Percentiles rank a stretch among this genome's conserved stretches.
phyloP scores from a whole-genome alignment of 2,888 invertebrate species.

The Andrena haemorrhoa region DNA sequence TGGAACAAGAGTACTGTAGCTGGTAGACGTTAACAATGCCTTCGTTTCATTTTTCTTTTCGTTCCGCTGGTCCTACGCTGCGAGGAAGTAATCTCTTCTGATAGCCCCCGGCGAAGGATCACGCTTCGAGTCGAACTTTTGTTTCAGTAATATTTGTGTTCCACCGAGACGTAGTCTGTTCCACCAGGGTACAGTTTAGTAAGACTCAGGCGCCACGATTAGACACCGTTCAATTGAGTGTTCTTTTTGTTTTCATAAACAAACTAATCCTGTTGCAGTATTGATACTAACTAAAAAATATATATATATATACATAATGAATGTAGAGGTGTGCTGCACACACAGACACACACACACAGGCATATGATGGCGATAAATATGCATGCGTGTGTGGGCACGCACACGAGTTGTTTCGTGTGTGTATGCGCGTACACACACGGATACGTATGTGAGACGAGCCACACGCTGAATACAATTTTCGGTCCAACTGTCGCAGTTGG shows the following conservation, averaged over 20 bases:
- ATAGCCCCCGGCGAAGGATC: background rate
- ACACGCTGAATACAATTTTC: conserved; percentile 72
- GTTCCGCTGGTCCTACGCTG: conserved; percentile 32
- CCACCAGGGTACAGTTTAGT: conserved; percentile 76
- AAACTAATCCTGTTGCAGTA: conserved; percentile 81
- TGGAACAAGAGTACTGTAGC: conserved; percentile 10
- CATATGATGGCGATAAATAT: conserved; percentile 40
- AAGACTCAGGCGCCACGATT: conserved; percentile 80
- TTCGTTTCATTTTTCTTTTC: background rate
- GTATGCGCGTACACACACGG: conserved; percentile 55
- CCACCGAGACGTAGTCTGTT: conserved; percentile 21
- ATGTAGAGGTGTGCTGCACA: conserved; percentile 66
- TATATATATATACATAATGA: conserved; percentile 24
- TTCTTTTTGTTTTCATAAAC: conserved; percentile 72
- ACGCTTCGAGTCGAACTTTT: conserved; percentile 32
- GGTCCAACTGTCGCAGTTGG: conserved; percentile 78
- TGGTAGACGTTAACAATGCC: conserved; percentile 21
- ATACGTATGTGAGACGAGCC: conserved; percentile 60
- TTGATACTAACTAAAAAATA: conserved; percentile 79
- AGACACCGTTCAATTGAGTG: conserved; percentile 79
- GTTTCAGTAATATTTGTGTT: background rate
- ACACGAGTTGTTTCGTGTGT: conserved; percentile 60
- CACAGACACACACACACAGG: conserved; percentile 56
- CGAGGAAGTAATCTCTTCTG: conserved; percentile 26
- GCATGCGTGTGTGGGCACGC: conserved; percentile 60